Percentiles rank a stretch among this genome's conserved stretches.
Conservation (phyloP, 2,888 invertebrate species). For the Ectemnius cavifrons region DNA sequence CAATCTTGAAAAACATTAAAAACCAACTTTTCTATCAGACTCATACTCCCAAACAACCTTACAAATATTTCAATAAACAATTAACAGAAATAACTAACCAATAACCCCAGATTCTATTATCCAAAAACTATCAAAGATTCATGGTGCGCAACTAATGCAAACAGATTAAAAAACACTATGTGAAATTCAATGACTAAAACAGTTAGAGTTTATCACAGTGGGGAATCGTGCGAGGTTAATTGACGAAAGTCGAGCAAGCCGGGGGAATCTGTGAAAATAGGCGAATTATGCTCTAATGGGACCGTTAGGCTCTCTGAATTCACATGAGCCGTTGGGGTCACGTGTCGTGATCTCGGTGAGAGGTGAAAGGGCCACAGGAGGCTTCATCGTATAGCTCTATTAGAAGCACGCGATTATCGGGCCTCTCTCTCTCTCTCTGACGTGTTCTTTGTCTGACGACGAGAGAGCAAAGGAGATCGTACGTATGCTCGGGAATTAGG, state of each 20-base stretch:
- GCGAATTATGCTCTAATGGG: constrained; percentile 36
- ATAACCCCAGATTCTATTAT: too few relatives aligned
- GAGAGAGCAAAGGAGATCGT: not conserved
- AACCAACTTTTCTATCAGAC: too few relatives aligned
- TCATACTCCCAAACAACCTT: too few relatives aligned
- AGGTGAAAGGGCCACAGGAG: constrained; percentile 54
- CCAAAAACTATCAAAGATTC: too few relatives aligned
- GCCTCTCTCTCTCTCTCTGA: constrained; percentile 24
- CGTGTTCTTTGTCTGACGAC: not conserved
- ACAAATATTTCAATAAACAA: too few relatives aligned
- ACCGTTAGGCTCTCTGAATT: constrained; percentile 44
- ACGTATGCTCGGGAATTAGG: constrained; percentile 54
- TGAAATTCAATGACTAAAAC: not conserved
- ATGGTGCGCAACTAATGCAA: too few relatives aligned
- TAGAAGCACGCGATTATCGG: constrained; percentile 54
- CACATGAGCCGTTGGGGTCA: constrained; percentile 48
- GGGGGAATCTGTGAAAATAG: constrained; percentile 32
- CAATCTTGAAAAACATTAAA: too few relatives aligned
- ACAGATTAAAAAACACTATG: too few relatives aligned
- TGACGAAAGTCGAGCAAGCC: not conserved
- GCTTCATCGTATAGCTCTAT: constrained; percentile 53
- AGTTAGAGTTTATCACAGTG: not conserved
- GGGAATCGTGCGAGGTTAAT: constrained; percentile 4
- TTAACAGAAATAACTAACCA: too few relatives aligned
- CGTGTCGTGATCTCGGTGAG: constrained; percentile 40